Conservation (phyloP, 1,140 invertebrate genomes). For the Brachionus calyciflorus region DNA sequence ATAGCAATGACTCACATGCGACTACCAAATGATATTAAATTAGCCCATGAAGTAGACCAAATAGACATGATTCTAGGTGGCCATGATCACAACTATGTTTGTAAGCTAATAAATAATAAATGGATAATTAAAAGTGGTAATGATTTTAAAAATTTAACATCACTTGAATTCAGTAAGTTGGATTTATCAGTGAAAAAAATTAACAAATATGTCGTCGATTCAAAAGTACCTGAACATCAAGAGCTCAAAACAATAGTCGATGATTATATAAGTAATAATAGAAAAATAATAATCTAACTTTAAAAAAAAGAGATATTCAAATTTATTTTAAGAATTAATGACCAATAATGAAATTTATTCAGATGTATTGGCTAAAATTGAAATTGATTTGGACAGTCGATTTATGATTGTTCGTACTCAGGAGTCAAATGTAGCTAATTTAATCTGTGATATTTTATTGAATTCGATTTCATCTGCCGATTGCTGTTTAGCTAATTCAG, state of each 20-base stretch:
- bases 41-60: constrained; percentile 73
- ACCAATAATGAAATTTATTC: constrained; percentile 65
- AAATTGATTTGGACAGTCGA: constrained; percentile 76
- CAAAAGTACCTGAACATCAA: neutral
- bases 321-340: neutral
- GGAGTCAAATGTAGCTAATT: constrained; percentile 76
- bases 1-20: constrained; percentile 88
- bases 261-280: neutral
- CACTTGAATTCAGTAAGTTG: neutral
- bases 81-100: constrained; percentile 59
- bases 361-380: constrained; percentile 74
- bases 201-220: constrained; percentile 31
- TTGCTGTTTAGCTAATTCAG: constrained; percentile 78
- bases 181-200: constrained; percentile 9
- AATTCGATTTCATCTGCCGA: constrained; percentile 74
- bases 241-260: constrained; percentile 27
- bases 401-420: constrained; percentile 74
- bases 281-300: neutral
- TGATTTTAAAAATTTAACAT: constrained; percentile 31
- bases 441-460: constrained; percentile 80
- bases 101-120: constrained; percentile 51
- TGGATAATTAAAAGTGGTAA: constrained; percentile 29
- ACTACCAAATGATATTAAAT: constrained; percentile 77
- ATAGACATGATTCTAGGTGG: constrained; percentile 66
- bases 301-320: neutral